phyloP scores from a whole-genome alignment of 2,113 vertebrate genomes.

The Synodontis membranacea region DNA sequence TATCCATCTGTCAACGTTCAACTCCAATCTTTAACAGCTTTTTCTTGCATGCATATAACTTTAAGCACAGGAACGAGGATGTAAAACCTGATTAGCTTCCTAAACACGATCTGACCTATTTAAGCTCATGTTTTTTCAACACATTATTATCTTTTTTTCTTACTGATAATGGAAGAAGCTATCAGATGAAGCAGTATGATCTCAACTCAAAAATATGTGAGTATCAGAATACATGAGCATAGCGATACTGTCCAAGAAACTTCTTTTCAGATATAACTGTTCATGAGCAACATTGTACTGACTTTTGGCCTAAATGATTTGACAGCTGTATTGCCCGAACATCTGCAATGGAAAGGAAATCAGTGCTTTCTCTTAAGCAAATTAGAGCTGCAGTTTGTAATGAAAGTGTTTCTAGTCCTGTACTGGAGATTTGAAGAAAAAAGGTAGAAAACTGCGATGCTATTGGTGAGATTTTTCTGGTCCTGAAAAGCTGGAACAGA shows the following conservation, averaged over 20 bases:
- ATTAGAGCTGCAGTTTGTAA: background rate
- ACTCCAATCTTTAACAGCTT: background rate
- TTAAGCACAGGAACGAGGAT: no score
- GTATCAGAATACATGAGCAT: background rate
- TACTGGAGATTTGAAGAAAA: background rate
- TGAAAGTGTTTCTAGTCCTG: background rate
- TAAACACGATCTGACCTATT: background rate
- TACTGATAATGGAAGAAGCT: background rate
- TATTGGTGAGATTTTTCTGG: background rate
- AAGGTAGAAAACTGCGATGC: no score
- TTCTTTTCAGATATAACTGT: background rate
- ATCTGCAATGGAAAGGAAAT: background rate
- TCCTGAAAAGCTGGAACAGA: background rate
- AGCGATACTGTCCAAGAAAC: background rate
- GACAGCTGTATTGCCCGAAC: background rate
- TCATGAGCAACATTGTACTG: background rate
- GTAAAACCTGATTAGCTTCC: background rate
- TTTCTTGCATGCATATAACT: background rate
- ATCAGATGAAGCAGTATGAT: background rate
- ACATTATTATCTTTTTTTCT: background rate
- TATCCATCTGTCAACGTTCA: slow-evolving; percentile 44
- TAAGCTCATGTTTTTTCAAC: background rate
- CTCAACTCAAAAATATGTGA: background rate
- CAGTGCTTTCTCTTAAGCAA: background rate
- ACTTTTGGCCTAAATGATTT: background rate